Base-by-base conservation (phyloP, 2,797 vertebrate species). In the Chelmon rostratus region DNA sequence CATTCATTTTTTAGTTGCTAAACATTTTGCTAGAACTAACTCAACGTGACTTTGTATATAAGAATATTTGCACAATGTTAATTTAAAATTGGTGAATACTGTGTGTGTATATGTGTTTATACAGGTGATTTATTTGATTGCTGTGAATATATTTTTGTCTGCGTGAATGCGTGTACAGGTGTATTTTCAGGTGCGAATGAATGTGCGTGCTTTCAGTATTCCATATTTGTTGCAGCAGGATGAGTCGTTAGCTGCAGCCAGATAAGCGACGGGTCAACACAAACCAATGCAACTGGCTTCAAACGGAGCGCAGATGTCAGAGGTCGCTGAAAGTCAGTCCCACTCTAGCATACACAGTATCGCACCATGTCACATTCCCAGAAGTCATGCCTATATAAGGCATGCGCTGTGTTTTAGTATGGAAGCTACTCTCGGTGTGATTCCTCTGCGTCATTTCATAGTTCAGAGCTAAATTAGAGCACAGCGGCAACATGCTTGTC, bases 1-100 rank as follows among this genome's bases (percentile, higher is more conserved):
- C 49, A 61, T 72, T 77, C 15, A 78, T 61, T 9, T 86, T 87
- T 85, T 25, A 84, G 68, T 86, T 86, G 83, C 69, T 57, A 53
- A 86, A 81, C 16, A 28, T 64, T 61, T 70, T 81, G 58, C 52
- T 47, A 70, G 84, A 73, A 75, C 81, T 77, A 82, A 80, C 74
- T 74, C 72, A 84, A 71, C 79, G 85, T 89, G 79, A 90, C 79
- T 89, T 83, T 88, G 72, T 90, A 81, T 86, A 87, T 88, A 76
- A 88, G 85, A 78, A 86, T 91, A 79, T 92, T 95, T 96, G 93
- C 90, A 94, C 93, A 94, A 86, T 94, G 84, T 95, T 95, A 93
- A 95, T 95, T 96, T 95, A 94, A 94, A 91, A 92, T 82, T 83
- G 79, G 58, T 91, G 86, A 91, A 89, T 84, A 86, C 86, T 91